phyloP scores from a whole-genome alignment of 1,140 invertebrate genomes.

The Acromyrmex heyeri region DNA sequence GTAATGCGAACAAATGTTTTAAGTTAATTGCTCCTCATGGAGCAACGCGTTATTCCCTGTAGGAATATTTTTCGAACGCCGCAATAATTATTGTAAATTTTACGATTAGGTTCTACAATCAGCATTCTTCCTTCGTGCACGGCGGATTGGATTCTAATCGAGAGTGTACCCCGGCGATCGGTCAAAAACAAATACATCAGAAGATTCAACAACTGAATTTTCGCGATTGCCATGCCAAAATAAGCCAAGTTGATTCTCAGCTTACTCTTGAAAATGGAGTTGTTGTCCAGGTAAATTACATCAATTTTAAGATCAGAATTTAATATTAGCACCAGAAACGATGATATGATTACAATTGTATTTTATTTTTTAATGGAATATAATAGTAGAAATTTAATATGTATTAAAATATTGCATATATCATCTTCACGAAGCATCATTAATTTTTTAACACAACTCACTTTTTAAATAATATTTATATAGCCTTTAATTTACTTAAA shows the following conservation, averaged over 20 bases:
- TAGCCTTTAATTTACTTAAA: too few species aligned
- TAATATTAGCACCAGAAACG: background rate
- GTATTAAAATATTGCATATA: background rate
- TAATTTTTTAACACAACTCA: too few species aligned
- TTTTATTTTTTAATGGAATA: background rate
- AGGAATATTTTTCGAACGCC: background rate
- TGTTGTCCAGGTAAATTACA: slow-evolving; percentile 93
- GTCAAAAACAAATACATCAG: slow-evolving; percentile 97
- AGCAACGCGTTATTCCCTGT: background rate
- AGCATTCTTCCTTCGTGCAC: slow-evolving; percentile 98
- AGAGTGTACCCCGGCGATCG: slow-evolving; percentile 95
- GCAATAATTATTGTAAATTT: background rate
- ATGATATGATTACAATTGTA: background rate
- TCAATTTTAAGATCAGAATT: background rate
- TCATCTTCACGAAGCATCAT: background rate
- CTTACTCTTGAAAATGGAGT: slow-evolving; percentile 97
- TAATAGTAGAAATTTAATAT: background rate
- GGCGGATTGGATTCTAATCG: slow-evolving; percentile 94
- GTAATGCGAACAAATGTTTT: too few species aligned
- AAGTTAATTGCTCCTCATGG: background rate
- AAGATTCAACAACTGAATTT: slow-evolving; percentile 98
- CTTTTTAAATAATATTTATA: too few species aligned
- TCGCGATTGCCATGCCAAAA: slow-evolving; percentile 98
- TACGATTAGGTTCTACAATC: slow-evolving; percentile 95
- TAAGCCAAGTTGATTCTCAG: slow-evolving; percentile 96